These are phyloP conservation scores for Cyprinodon brontotheroides DNA, from an alignment of 2,113 vertebrate genomes.

Conservation along the genomic window DNA sequence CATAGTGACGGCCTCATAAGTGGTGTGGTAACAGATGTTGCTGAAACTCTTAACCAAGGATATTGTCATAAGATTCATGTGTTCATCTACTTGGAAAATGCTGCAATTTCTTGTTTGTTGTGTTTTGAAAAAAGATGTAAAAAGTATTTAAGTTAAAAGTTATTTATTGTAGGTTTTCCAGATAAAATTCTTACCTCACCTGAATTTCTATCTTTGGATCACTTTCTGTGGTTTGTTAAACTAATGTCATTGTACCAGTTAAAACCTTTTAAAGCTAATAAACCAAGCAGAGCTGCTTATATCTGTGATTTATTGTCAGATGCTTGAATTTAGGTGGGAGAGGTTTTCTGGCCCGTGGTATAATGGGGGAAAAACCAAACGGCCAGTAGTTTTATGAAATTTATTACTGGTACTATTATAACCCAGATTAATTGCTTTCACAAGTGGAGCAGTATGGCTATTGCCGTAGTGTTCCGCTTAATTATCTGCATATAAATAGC, in stretches of 20 bases:
- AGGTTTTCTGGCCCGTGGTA: no score
- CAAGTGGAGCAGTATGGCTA: no score
- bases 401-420: no score
- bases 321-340: background rate
- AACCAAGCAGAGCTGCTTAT: background rate
- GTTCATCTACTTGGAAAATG: background rate
- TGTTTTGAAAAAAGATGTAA: slow-evolving; percentile 7
- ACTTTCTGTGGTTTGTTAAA: background rate
- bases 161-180: slow-evolving; percentile 60
- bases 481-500: no score
- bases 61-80: slow-evolving; percentile 18
- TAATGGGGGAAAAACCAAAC: no score
- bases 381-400: no score
- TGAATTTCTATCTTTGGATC: background rate
- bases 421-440: no score
- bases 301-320: background rate
- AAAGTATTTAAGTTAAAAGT: slow-evolving; percentile 48
- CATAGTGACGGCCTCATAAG: background rate
- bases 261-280: background rate
- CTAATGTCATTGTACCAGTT: background rate
- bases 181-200: slow-evolving; percentile 37
- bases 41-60: background rate
- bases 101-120: background rate
- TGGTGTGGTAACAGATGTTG: background rate
- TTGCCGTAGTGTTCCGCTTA: no score